Percentiles rank a stretch among this genome's conserved stretches.
These are phyloP conservation scores for Osmerus eperlanus DNA, from an alignment of 2,113 vertebrate species.

Conservation along the genomic window DNA sequence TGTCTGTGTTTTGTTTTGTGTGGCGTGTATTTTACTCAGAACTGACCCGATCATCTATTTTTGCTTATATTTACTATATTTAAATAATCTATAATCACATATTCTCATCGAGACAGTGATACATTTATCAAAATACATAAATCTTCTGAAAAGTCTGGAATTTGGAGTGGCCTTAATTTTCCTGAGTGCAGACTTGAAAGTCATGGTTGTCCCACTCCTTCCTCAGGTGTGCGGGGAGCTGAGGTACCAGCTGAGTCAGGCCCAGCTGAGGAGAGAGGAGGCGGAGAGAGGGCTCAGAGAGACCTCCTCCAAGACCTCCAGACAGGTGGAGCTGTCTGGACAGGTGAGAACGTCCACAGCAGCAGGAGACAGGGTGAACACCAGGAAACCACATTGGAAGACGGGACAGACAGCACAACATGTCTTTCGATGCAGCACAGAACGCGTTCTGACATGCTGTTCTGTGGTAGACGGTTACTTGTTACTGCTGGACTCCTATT, in stretches of 20 bases:
- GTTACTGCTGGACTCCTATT: too few relatives aligned
- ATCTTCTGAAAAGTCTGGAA: neutral
- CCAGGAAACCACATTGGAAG: too few relatives aligned
- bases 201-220: constrained; percentile 49
- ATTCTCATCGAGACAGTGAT: too few relatives aligned
- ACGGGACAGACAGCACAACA: too few relatives aligned
- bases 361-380: too few relatives aligned
- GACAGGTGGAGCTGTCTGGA: constrained; percentile 81
- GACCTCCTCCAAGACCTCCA: constrained; percentile 77
- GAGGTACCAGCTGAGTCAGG: constrained; percentile 84
- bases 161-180: neutral
- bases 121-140: too few relatives aligned
- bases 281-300: constrained; percentile 86
- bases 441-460: too few relatives aligned
- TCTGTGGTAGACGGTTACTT: too few relatives aligned
- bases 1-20: neutral
- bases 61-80: too few relatives aligned
- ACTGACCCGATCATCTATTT: too few relatives aligned
- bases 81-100: too few relatives aligned
- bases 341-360: constrained; percentile 72
- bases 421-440: too few relatives aligned
- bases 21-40: neutral
- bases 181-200: neutral
- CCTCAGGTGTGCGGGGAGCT: constrained; percentile 88
- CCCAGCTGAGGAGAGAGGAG: constrained; percentile 86